Percentiles rank a stretch among this genome's conserved stretches.
Evolutionary conservation across 2,888 invertebrate species (phyloP).

Genomic region (Marasmarcha lunaedactyla): DNA sequence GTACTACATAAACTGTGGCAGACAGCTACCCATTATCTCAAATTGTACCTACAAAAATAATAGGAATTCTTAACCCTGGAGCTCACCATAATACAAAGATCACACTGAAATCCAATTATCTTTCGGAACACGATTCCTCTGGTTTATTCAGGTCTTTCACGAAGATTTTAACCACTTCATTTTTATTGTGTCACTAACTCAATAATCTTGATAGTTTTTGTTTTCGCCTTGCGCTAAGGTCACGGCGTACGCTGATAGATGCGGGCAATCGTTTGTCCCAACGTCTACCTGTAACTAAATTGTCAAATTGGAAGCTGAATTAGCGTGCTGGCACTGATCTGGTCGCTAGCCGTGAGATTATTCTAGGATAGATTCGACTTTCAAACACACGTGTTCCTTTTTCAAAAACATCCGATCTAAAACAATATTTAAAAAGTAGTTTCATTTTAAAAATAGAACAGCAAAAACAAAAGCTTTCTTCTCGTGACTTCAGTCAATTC

Average conservation of each 20-base stretch:
- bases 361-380: constrained; percentile 15
- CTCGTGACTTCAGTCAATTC: too few species aligned
- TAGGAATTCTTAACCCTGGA: background rate
- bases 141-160: background rate
- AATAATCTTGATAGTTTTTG: background rate
- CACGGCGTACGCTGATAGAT: constrained; percentile 12
- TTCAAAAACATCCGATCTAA: too few species aligned
- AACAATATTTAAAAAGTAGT: too few species aligned
- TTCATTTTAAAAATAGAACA: too few species aligned
- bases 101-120: background rate
- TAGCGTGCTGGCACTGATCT: constrained; percentile 43
- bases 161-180: too few species aligned
- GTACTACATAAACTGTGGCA: background rate
- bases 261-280: constrained; percentile 22
- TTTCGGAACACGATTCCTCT: background rate
- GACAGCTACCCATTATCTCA: background rate
- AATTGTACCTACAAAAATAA: background rate
- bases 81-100: background rate
- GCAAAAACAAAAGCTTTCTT: too few species aligned
- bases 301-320: constrained; percentile 47
- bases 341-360: constrained; percentile 31
- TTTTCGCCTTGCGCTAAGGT: constrained; percentile 16
- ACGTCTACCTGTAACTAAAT: constrained; percentile 47
- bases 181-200: too few species aligned
- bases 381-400: too few species aligned